These are phyloP conservation scores for Tapirus terrestris DNA, from an alignment of 2,113 vertebrate genomes.

Conservation along the genomic window DNA sequence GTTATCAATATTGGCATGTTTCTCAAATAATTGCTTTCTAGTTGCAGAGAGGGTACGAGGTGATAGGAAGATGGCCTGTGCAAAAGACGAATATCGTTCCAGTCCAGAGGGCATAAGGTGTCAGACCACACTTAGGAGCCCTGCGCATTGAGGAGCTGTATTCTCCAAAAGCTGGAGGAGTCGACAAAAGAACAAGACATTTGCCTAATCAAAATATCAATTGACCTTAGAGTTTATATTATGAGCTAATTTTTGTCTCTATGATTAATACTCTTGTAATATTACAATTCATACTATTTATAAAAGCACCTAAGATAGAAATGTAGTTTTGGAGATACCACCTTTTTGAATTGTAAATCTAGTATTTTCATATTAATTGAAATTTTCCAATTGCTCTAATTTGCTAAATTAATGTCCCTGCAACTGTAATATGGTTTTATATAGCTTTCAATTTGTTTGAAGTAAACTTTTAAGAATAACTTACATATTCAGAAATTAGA, in stretches of 20 bases:
- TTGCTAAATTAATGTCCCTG: not conserved
- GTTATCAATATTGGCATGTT: not conserved
- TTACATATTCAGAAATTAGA: not conserved
- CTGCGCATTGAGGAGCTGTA: not conserved
- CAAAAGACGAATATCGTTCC: not conserved
- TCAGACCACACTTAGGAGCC: not conserved
- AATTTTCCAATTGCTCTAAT: not conserved
- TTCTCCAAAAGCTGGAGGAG: not conserved
- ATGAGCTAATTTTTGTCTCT: not conserved
- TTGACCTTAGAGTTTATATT: not conserved
- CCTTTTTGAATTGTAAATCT: not conserved
- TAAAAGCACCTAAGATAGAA: not conserved
- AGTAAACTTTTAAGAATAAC: not conserved
- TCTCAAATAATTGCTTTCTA: not conserved
- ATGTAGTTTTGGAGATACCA: not conserved
- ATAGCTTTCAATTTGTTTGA: not conserved
- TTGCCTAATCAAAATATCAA: not conserved
- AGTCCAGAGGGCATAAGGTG: not conserved
- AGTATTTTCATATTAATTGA: not conserved
- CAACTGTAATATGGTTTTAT: not conserved
- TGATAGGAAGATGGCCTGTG: not conserved
- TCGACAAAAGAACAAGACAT: not conserved
- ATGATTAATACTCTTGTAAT: not conserved
- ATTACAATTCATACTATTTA: not conserved
- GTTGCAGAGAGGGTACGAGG: not conserved